Base-by-base conservation (phyloP, 2,888 invertebrate species). In the Micoletzkya japonica region DNA sequence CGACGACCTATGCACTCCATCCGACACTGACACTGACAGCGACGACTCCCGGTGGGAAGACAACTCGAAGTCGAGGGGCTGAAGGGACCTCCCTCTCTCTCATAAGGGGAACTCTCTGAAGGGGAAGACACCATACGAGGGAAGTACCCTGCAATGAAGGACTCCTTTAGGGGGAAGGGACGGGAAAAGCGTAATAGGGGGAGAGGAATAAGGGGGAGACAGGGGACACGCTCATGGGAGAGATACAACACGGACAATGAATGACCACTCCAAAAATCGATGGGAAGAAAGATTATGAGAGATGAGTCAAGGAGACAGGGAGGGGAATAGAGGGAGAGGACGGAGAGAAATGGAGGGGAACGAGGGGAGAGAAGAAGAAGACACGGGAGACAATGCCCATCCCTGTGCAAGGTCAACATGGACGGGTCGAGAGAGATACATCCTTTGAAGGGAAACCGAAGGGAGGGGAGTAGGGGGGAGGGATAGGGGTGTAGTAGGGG, bases 1-100 rank as follows among this genome's bases (percentile, higher is more conserved):
- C 87, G 93, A 93, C 73, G 95, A 95, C 76, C 95, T 93, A 88
- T 95, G 95, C 86, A 95, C 93, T 87, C 95, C 95, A 87, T 98
- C 97, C 68, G 82, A 85, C 56, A 87, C 87, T 10, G 24, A 7
- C 52, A 95, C 94, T 80, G 93, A 91, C 88, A 95, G 93, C 78
- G 93, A 90, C 89, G 95, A 95, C 71, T 95, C 95, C 73, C 77
- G 93, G 88, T 95, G 95, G 85, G 93, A 89, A 83, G 92, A 91
- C 87, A 95, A 94, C 88, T 95, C 95, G 87, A 92, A 95, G 88
- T 95, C 95, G 80, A 95, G 89, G 32, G 94, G 94, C 87, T 95
- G 71, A 64, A 80, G 63, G n/a, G n/a, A n/a, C n/a, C n/a, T n/a
- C n/a, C n/a, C n/a, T n/a, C n/a, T n/a, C n/a, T n/a, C n/a, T n/a